Evolutionary conservation across 1,140 invertebrate genomes (phyloP), one percentile per base, ranked within the genome.

Genomic region (Cepaea nemoralis): DNA sequence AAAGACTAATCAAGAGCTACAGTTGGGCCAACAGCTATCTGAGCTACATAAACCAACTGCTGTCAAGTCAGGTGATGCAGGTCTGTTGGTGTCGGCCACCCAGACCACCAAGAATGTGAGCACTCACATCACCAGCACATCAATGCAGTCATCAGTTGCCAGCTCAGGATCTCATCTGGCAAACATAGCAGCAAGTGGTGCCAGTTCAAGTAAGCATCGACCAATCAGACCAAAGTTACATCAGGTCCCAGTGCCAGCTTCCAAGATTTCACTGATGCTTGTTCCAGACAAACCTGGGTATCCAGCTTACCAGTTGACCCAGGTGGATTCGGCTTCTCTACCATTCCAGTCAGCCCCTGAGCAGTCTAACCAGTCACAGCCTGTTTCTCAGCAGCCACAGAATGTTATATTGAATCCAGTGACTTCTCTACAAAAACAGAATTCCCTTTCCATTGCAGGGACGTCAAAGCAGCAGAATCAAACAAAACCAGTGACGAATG

Each of bases 211-310:
- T 48, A 74, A 74, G 19, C 37, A 74, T 40, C 42, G 75, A 24
- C 71, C 37, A 37, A 74, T 74, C 42, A 40, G 37, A 48, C 71
- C 71, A 8, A 74, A 74, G 71, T 27, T 74, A 16, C 37, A 10
- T 10, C 37, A 10, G 2, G 71, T 74, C n/a, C 71, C 37, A 42
- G 14, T 19, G 14, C 16, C 8, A 1, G 37, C 71, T 40, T 16
- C 67, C 14, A 70, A 35, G 31, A 74, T 35, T 40, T 39, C 37
- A 31, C 22, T 77, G 14, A 59, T 77, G 35, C 37, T 77, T 31
- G 50, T 77, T 40, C 75, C 75, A 8, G 75, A 77, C 75, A 77
- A 77, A 35, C 75, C 45, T 24, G 75, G 75, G 27, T 77, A 77
- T 33, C 45, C 75, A 31, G 50, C 31, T 2, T 35, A 33, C 33